A percentile compares a stretch with the other conserved stretches of the same genome.
These are phyloP conservation scores for Ptychoptera albimana DNA, from an alignment of 2,888 invertebrate species.

Conservation along the genomic window DNA sequence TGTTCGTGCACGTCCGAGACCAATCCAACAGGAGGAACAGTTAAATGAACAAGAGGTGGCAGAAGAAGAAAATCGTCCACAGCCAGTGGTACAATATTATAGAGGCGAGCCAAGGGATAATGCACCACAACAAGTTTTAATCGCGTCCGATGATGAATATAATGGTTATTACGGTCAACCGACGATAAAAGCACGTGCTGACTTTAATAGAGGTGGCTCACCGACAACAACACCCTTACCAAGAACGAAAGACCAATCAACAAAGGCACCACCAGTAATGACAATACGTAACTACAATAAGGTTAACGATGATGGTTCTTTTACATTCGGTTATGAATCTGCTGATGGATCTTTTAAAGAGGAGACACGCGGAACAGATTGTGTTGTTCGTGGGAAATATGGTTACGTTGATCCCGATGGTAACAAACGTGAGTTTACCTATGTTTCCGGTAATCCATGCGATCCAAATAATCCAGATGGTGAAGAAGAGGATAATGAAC, in stretches of 20 bases:
- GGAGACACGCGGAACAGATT: conserved; percentile 71
- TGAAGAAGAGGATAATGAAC: conserved; percentile 32
- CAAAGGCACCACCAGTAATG: conserved; percentile 59
- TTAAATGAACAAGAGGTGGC: conserved; percentile 29
- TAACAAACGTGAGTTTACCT: conserved; percentile 71
- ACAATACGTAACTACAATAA: conserved; percentile 73
- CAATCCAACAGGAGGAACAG: conserved; percentile 7
- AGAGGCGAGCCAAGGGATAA: conserved; percentile 23
- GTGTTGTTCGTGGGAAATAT: conserved; percentile 74
- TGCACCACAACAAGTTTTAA: conserved; percentile 24
- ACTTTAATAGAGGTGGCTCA: conserved; percentile 13
- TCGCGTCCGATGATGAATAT: conserved; percentile 30
- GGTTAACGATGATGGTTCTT: conserved; percentile 43
- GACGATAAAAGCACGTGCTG: conserved; percentile 10
- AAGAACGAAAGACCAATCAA: conserved; percentile 38
- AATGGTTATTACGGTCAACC: conserved; percentile 33
- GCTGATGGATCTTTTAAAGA: conserved; percentile 78
- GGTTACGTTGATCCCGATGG: conserved; percentile 78
- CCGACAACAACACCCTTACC: conserved; percentile 22
- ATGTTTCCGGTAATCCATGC: conserved; percentile 73
- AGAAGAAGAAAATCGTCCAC: conserved; percentile 30
- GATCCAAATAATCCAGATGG: conserved; percentile 67
- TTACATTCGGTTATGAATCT: conserved; percentile 52
- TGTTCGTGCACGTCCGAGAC: conserved; percentile 31
- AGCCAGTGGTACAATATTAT: conserved; percentile 26